Evolutionary conservation across 2,888 invertebrate genomes (phyloP).

Genomic region (Drosophila recens): DNA sequence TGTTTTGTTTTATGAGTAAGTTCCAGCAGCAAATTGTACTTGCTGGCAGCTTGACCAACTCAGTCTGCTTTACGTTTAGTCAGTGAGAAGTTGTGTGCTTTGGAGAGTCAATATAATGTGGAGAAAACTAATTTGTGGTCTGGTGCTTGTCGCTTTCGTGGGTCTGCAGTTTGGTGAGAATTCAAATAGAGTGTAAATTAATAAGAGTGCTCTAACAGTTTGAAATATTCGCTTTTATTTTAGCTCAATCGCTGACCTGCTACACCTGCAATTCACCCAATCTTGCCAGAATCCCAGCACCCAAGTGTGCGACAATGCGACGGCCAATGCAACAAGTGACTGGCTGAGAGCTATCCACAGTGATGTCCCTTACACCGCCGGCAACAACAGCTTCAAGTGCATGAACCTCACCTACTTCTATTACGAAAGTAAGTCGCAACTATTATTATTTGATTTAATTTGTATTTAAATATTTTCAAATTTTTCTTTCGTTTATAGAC

Average conservation of each 20-base stretch:
- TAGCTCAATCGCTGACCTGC: constrained; percentile 50
- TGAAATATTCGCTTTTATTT: background rate
- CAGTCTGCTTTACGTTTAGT: constrained; percentile 3
- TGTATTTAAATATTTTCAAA: background rate
- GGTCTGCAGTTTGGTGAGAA: constrained; percentile 64
- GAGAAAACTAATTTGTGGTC: constrained; percentile 48
- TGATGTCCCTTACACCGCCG: constrained; percentile 16
- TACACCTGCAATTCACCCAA: constrained; percentile 37
- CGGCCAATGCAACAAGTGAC: constrained; percentile 43
- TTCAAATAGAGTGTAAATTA: background rate
- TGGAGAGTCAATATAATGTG: constrained; percentile 56
- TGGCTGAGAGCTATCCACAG: constrained; percentile 30
- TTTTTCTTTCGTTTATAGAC: constrained; percentile 17
- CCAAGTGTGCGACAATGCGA: constrained; percentile 34
- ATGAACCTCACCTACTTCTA: constrained; percentile 39
- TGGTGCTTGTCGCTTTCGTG: constrained; percentile 49
- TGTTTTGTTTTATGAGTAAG: background rate
- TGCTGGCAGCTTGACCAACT: background rate
- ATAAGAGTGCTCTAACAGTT: background rate
- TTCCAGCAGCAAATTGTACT: background rate
- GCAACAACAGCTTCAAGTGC: constrained; percentile 30
- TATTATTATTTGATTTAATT: too few species aligned
- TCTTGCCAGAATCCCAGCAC: constrained; percentile 25
- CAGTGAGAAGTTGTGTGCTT: background rate
- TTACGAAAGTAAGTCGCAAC: constrained; percentile 27